Evolutionary conservation across 1,140 invertebrate genomes (phyloP).

Genomic region (Metopolophium dirhodum): DNA sequence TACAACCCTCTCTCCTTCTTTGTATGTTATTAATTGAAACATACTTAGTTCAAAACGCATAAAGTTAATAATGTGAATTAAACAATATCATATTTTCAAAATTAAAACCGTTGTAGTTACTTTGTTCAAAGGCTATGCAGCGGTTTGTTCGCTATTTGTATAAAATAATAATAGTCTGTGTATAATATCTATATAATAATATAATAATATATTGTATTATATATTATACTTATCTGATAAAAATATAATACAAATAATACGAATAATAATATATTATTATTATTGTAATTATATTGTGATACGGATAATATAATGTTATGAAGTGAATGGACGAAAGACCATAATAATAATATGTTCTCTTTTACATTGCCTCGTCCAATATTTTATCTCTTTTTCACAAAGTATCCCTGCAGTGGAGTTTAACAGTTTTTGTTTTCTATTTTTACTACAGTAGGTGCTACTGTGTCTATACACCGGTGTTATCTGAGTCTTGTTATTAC

Average conservation of each 20-base stretch:
- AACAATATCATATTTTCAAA: neutral
- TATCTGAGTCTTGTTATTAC: constrained; percentile 10
- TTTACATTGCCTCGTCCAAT: neutral
- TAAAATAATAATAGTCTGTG: neutral
- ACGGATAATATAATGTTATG: neutral
- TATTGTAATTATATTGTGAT: neutral
- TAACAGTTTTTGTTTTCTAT: neutral
- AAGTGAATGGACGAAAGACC: neutral
- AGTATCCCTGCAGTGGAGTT: neutral
- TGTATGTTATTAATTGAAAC: neutral
- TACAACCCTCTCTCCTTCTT: neutral
- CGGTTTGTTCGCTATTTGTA: neutral
- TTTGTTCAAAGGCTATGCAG: neutral
- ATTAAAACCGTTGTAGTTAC: neutral
- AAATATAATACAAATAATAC: neutral
- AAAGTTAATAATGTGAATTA: neutral
- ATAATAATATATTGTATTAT: neutral
- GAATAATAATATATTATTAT: neutral
- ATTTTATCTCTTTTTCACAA: neutral
- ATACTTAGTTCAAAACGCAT: neutral
- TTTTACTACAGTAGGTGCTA: constrained; percentile 6
- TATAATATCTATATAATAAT: neutral
- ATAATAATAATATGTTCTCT: neutral
- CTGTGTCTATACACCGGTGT: neutral
- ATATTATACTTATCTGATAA: neutral